phyloP scores from a whole-genome alignment of 2,888 invertebrate genomes.

The Pollenia labialis region DNA sequence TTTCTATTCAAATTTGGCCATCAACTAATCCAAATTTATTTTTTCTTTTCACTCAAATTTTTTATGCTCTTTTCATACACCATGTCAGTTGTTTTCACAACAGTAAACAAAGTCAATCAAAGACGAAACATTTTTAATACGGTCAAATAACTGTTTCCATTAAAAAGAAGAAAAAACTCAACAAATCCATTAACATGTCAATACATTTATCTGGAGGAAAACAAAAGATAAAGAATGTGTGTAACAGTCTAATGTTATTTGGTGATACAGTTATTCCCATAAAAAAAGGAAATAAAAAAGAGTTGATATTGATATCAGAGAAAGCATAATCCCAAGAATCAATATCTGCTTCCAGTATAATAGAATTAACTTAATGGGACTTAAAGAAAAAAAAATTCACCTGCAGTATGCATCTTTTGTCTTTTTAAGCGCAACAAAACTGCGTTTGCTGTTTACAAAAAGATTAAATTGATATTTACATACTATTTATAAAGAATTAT shows the following conservation, averaged over 20 bases:
- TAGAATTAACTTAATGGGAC: conserved; percentile 9
- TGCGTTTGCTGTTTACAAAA: not conserved
- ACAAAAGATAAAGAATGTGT: not conserved
- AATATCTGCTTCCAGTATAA: conserved; percentile 10
- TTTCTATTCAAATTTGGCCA: conserved; percentile 44
- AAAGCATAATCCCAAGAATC: conserved; percentile 21
- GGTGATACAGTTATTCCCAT: conserved; percentile 39
- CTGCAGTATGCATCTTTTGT: not conserved
- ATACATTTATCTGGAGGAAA: not conserved
- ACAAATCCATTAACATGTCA: not conserved
- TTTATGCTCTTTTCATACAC: not conserved
- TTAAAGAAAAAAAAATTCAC: not conserved
- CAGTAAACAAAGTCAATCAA: conserved; percentile 33
- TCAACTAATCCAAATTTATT: conserved; percentile 20
- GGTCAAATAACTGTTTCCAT: conserved; percentile 55
- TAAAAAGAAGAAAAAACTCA: not conserved
- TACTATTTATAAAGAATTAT: not conserved
- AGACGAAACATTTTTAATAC: conserved; percentile 38
- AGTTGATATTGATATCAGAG: conserved; percentile 16
- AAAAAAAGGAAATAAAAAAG: conserved; percentile 23
- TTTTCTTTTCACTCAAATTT: not conserved
- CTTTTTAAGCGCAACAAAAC: conserved; percentile 1
- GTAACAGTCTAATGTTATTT: conserved; percentile 16
- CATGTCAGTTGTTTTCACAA: not conserved
- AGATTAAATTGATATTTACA: not conserved